Base-by-base conservation (phyloP, 1,140 invertebrate genomes). In the Pogonognathellus flavescens region DNA sequence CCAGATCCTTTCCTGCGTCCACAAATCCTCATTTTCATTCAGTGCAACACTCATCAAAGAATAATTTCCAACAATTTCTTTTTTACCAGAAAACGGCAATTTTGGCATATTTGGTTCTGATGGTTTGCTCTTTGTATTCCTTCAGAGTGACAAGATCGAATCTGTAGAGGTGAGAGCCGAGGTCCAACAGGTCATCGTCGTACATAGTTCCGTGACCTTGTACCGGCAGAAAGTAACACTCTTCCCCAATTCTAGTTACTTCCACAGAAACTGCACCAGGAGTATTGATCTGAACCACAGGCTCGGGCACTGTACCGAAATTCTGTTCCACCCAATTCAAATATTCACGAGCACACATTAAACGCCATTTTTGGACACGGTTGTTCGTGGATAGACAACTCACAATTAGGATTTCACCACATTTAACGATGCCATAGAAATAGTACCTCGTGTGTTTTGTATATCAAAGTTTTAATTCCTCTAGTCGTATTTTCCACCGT, bases 111-210 rank as follows among this genome's bases (percentile, higher is more conserved):
- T 25, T 9, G 7, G 86, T 84, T 16, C 83, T 25, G 16, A 88
- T 87, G 0, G 86, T 85, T 81, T 88, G 87, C 10, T 62, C 52
- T 57, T 80, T 86, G n/a, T 14, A 22, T 10, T 83, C 62, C 9
- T 18, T 31, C 13, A 80, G 20, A 20, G 49, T 82, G 0, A 49
- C 16, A 52, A 81, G 25, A 59, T 86, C 66, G 55, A 88, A 53
- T 72, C 62, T 49, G 57, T 85, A 88, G 0, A 88, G 31, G 7
- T 25, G 70, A 11, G 87, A 88, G 1, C 87, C 87, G 31, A 25
- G 31, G 31, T 85, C 84, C 1, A 86, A 50, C 8, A 76, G 76
- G 53, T 86, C 20, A 22, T 82, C 1, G 41, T 50, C 57, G 10
- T 11, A 18, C 4, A 18, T 22, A 1, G 41, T 14, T 50, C 57